A percentile compares a stretch with the other conserved stretches of the same genome.
Conservation (phyloP, 2,113 vertebrate species). For the Peromyscus californicus region DNA sequence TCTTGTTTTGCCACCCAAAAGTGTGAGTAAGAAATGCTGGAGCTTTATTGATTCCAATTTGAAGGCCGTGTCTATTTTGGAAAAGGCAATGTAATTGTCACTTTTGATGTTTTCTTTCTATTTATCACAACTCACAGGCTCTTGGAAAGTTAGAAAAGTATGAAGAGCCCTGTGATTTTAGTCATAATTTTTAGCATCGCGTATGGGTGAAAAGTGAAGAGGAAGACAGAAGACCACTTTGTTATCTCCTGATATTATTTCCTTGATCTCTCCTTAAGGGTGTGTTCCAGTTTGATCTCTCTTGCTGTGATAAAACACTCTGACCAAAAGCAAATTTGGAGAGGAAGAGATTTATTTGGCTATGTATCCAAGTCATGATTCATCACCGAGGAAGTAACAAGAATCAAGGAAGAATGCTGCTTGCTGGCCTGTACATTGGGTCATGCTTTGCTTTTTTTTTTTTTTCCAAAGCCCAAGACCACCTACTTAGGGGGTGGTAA, state of each 20-base stretch:
- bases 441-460: neutral
- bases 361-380: neutral
- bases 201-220: slow-evolving; percentile 27
- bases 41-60: slow-evolving; percentile 77
- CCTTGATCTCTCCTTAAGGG: slow-evolving; percentile 16
- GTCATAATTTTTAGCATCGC: slow-evolving; percentile 44
- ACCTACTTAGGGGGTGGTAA: too few relatives aligned
- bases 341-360: neutral
- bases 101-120: slow-evolving; percentile 74
- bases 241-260: slow-evolving; percentile 24
- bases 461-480: neutral
- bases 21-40: slow-evolving; percentile 75
- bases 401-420: neutral
- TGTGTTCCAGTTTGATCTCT: neutral
- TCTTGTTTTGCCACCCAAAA: slow-evolving; percentile 73
- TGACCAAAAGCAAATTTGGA: neutral
- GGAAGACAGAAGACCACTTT: neutral
- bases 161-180: slow-evolving; percentile 46
- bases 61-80: slow-evolving; percentile 79
- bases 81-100: slow-evolving; percentile 74
- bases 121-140: slow-evolving; percentile 78
- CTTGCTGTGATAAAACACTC: neutral
- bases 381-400: neutral
- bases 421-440: neutral
- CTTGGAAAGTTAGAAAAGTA: slow-evolving; percentile 67